A percentile compares a stretch with the other conserved stretches of the same genome.
phyloP scores from a whole-genome alignment of 2,113 vertebrate species.

The Neogobius melanostomus region DNA sequence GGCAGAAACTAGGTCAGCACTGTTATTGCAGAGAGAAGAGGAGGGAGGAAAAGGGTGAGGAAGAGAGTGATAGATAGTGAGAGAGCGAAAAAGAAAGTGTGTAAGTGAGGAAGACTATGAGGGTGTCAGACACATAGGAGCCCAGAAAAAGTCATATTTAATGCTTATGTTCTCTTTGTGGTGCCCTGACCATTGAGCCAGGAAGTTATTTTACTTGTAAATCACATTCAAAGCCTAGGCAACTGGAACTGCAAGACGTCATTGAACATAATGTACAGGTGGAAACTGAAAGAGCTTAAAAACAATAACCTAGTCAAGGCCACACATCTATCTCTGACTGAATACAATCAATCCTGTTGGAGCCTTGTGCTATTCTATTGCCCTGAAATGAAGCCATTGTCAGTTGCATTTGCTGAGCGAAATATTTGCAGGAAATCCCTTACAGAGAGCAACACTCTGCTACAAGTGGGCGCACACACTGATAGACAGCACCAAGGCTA shows the following conservation, averaged over 20 bases:
- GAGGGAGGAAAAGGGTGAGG: slow-evolving; percentile 63
- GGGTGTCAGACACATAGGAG: slow-evolving; percentile 57
- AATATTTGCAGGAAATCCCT: slow-evolving; percentile 70
- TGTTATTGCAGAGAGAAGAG: slow-evolving; percentile 84
- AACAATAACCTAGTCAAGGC: slow-evolving; percentile 12
- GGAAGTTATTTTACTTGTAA: slow-evolving; percentile 50
- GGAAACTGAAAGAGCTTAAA: slow-evolving; percentile 26
- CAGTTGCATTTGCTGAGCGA: slow-evolving; percentile 48
- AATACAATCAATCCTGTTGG: slow-evolving; percentile 17
- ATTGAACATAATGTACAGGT: slow-evolving; percentile 23
- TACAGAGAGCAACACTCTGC: slow-evolving; percentile 50
- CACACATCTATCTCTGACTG: slow-evolving; percentile 4
- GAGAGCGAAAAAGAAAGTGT: slow-evolving; percentile 21
- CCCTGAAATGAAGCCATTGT: slow-evolving; percentile 33
- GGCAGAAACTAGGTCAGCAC: slow-evolving; percentile 86
- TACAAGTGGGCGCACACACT: slow-evolving; percentile 60
- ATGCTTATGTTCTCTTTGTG: slow-evolving; percentile 13
- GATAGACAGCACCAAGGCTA: slow-evolving; percentile 56
- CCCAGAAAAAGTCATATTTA: slow-evolving; percentile 26
- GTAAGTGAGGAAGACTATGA: slow-evolving; percentile 37
- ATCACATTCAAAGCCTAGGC: slow-evolving; percentile 66
- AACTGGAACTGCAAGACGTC: slow-evolving; percentile 33
- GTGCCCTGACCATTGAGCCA: slow-evolving; percentile 30
- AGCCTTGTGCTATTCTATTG: slow-evolving; percentile 8
- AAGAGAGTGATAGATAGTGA: slow-evolving; percentile 30